phyloP scores from a whole-genome alignment of 2,113 vertebrate genomes.

The Taxidea taxus region DNA sequence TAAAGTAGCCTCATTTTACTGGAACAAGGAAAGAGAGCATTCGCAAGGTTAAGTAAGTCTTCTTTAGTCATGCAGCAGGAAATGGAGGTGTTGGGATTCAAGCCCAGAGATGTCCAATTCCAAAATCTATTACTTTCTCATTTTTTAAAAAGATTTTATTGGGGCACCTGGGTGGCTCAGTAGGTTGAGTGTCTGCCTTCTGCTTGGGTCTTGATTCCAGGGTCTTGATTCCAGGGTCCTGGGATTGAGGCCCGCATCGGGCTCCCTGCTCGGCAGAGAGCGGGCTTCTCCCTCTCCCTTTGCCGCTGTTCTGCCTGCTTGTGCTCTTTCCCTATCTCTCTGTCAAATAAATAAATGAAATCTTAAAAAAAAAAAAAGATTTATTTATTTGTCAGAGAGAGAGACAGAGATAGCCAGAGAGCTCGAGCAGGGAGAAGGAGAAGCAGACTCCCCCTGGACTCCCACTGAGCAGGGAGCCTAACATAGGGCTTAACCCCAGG shows the following conservation, averaged over 20 bases:
- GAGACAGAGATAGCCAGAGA: background rate
- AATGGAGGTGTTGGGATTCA: background rate
- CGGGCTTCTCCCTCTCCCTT: too few relatives aligned
- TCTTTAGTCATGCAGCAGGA: background rate
- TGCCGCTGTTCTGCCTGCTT: too few relatives aligned
- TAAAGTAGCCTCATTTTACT: slow-evolving; percentile 21
- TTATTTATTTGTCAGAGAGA: background rate
- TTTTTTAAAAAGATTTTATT: background rate
- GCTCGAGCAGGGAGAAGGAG: background rate
- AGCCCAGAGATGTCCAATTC: background rate
- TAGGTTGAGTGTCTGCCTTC: too few relatives aligned
- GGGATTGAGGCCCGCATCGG: too few relatives aligned
- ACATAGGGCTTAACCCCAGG: background rate
- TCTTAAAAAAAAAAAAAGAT: too few relatives aligned
- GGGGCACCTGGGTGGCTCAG: too few relatives aligned
- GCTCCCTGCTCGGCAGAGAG: too few relatives aligned
- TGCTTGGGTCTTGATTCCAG: too few relatives aligned
- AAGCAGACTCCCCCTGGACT: background rate
- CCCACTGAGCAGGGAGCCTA: background rate
- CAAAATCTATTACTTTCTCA: background rate
- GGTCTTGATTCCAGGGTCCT: too few relatives aligned
- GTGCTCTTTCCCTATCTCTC: too few relatives aligned
- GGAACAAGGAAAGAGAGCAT: background rate
- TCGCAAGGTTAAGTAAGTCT: background rate
- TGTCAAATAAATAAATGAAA: too few relatives aligned